phyloP scores from a whole-genome alignment of 2,888 invertebrate species.

The Chymomyza procnemis region DNA sequence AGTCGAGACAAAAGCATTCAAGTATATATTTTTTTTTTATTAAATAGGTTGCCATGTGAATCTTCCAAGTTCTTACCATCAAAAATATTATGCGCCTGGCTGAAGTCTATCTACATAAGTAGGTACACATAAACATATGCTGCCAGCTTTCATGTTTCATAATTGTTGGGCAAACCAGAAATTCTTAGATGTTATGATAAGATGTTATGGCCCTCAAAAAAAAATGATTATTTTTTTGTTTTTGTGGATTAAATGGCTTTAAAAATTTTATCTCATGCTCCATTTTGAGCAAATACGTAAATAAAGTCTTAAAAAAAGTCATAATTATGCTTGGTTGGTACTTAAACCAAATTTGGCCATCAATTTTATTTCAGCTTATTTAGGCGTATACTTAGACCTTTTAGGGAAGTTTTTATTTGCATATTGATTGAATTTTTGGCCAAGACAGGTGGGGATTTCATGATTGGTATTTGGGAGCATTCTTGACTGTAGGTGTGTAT shows the following conservation, averaged over 20 bases:
- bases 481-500: no score
- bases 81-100: neutral
- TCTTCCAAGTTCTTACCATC: neutral
- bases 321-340: no score
- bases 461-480: no score
- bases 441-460: neutral
- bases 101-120: neutral
- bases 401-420: neutral
- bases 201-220: neutral
- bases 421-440: neutral
- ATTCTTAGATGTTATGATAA: neutral
- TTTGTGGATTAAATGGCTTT: neutral
- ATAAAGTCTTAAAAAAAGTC: neutral
- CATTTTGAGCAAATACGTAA: neutral
- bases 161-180: neutral
- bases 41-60: constrained; percentile 56
- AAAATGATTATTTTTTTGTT: neutral
- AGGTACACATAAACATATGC: neutral
- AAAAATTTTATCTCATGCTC: neutral
- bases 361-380: neutral
- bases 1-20: constrained; percentile 47
- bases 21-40: constrained; percentile 72
- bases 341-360: neutral
- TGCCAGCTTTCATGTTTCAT: neutral
- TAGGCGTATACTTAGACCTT: no score